Base-by-base conservation (phyloP, 2,113 vertebrate species). In the Atlantisia rogersi region DNA sequence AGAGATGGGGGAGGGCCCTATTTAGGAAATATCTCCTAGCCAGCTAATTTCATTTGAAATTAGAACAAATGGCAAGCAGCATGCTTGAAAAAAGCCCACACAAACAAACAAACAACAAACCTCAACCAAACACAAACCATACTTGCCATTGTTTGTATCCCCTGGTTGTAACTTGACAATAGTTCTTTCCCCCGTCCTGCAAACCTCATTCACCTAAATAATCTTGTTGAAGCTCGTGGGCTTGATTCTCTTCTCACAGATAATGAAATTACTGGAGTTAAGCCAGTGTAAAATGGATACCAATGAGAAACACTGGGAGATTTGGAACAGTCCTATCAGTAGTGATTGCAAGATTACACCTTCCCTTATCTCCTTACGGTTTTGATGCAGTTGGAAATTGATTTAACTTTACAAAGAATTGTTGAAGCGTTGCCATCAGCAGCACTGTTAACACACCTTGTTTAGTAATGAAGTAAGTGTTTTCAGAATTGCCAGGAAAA, bases 381-480 rank as follows among this genome's bases (percentile, higher is more conserved):
- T 95, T 91, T 84, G 90, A 65, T 91, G 88, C 88, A 73, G 74
- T 83, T 91, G 44, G 69, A 62, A 94, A 94, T 92, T 65, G 88
- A 76, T 93, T 92, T 71, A 78, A 56, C 31, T 70, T 83, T 60
- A 65, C 80, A 73, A 79, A 89, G 95, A 73, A 11, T 37, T 81
- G 82, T 70, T 82, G 92, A 91, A 90, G 79, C 32, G 0, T 82
- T 94, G 88, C 95, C 94, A 82, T 89, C 92, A 88, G 82, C 93
- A 44, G 52, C 39, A 4, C 81, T 88, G 79, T 92, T 92, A 92
- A 82, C 86, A 85, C 92, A 96, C 92, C 91, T 95, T 95, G 94
- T 76, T 96, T 91, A 89, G 89, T 92, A 92, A 92, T 95, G 88
- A 95, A 96, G 90, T 87, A 62, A 93, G 88, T 82, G 90, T 87